Conservation (phyloP, 2,797 vertebrate species). For the Diglossa cyanea region DNA sequence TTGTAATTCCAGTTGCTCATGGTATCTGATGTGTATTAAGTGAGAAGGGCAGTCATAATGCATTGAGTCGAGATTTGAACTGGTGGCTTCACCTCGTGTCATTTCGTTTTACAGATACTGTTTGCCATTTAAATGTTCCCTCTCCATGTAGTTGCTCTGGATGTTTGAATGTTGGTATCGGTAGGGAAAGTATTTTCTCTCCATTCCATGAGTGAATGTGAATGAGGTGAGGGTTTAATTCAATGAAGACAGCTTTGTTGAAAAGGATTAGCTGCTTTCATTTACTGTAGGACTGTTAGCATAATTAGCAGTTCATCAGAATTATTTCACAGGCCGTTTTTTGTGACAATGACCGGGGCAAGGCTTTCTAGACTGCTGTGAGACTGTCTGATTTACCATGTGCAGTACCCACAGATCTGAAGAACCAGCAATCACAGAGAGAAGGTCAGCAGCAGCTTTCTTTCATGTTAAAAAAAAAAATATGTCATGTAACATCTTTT, state of each 20-base stretch:
- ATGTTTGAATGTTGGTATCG: background rate
- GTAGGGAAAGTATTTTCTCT: background rate
- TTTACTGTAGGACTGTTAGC: constrained; percentile 28
- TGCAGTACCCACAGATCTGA: constrained; percentile 28
- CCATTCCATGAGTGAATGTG: background rate
- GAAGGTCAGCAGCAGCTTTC: constrained; percentile 42
- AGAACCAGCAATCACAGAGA: background rate
- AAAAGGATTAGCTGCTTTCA: constrained; percentile 38
- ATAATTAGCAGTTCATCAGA: constrained; percentile 39
- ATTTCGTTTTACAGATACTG: background rate
- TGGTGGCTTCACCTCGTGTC: background rate
- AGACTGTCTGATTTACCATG: constrained; percentile 37
- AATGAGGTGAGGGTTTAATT: background rate
- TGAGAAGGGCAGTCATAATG: constrained; percentile 29
- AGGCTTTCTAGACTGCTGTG: constrained; percentile 14
- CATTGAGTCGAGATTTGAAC: background rate
- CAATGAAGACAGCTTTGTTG: background rate
- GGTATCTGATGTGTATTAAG: constrained; percentile 18
- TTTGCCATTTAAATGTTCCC: constrained; percentile 23
- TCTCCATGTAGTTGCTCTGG: background rate
- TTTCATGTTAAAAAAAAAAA: background rate
- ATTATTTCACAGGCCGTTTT: constrained; percentile 9
- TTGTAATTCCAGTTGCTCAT: background rate
- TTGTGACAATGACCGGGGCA: constrained; percentile 12
- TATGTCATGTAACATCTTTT: background rate